These are phyloP conservation scores for Calcarius lapponicus DNA, from an alignment of 2,797 vertebrate species.

Conservation along the genomic window DNA sequence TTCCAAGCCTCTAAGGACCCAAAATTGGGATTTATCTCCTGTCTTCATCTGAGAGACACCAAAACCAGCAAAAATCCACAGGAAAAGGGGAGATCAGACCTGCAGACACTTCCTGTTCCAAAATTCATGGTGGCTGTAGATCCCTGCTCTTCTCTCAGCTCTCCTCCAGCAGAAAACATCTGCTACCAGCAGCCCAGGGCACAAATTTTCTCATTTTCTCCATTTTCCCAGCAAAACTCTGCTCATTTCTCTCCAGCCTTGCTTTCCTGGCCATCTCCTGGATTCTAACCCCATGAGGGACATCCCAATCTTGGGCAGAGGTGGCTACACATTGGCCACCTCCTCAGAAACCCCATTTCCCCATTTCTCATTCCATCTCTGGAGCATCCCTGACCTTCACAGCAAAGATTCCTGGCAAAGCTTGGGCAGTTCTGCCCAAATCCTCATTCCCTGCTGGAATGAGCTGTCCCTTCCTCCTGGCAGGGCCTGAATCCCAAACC, in stretches of 20 bases:
- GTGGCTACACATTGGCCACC: background rate
- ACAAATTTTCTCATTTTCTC: background rate
- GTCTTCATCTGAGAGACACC: background rate
- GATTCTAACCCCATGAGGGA: background rate
- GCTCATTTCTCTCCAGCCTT: background rate
- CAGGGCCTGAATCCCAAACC: background rate
- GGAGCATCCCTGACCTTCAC: background rate
- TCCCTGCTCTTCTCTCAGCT: background rate
- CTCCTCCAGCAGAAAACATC: background rate
- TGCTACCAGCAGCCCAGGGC: background rate
- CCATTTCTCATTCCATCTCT: background rate
- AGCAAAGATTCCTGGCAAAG: background rate
- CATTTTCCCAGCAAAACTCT: background rate
- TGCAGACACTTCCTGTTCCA: background rate
- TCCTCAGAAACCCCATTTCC: background rate
- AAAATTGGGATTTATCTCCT: background rate
- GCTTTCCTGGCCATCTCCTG: background rate
- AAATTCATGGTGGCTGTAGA: accelerated
- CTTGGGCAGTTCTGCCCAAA: background rate
- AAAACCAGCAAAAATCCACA: background rate
- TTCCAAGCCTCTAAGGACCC: background rate
- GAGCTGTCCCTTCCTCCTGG: background rate
- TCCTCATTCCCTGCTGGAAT: background rate
- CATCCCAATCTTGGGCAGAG: background rate
- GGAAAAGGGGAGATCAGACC: background rate